Evolutionary conservation across 2,113 vertebrate species (phyloP), one percentile per base, ranked within the genome.

Genomic region (Manacus vitellinus): DNA sequence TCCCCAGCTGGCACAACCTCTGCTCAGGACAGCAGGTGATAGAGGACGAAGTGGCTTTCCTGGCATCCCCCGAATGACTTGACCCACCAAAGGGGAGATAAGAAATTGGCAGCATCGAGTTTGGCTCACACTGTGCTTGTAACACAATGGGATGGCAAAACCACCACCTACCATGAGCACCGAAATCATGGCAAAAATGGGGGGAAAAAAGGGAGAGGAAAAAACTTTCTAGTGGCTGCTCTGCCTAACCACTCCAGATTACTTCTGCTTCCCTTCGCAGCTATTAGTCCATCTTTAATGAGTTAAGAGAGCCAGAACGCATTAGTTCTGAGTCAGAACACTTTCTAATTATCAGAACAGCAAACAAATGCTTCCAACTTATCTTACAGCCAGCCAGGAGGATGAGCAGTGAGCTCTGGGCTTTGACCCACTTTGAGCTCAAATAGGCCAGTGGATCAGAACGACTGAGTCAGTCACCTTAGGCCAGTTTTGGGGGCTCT

Each of bases 301-400:
- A 97, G 94, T 96, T 77, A 92, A 87, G 95, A 95, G 97, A 89
- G 95, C 97, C 97, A 97, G 97, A 77, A 95, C 27, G 2, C 92
- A 95, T 96, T 97, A 95, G 91, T 94, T 96, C 95, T 93, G 94
- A 97, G 94, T 92, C 97, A 96, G 93, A 94, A 97, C 95, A 89
- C 91, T 94, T 95, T 74, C 95, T 92, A 97, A 97, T 94, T 94
- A 96, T 88, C 91, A 47, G 87, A 94, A 84, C 56, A 4, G 92
- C 93, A 79, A 87, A 96, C 88, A 85, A 87, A 92, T 28, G 76
- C 80, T 95, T 89, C 91, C 65, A 91, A 92, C 88, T 94, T 84
- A 88, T 95, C 93, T 88, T 84, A 27, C 61, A 88, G 71, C 58
- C 63, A 72, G 41, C 17, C 47, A 82, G 52, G 27, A 92, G 75